Percentiles rank a stretch among this genome's conserved stretches.
Evolutionary conservation across 2,888 invertebrate genomes (phyloP).

Genomic region (Capitulum mitella): DNA sequence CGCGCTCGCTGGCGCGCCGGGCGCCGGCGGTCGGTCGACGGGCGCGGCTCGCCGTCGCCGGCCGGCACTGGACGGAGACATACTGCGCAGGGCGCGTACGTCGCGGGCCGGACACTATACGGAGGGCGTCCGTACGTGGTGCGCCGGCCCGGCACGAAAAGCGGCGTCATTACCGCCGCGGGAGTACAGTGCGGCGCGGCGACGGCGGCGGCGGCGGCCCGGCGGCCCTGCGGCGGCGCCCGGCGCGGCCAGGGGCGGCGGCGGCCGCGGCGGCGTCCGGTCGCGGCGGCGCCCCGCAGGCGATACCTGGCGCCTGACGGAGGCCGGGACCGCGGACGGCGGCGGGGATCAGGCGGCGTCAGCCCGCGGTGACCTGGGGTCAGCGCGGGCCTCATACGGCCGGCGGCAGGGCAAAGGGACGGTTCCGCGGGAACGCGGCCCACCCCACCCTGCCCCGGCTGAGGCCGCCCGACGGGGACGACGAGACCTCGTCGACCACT

Average conservation of each 20-base stretch:
- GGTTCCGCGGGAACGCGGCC: background rate
- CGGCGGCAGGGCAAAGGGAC: background rate
- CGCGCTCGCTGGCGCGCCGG: background rate
- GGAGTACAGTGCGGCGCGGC: background rate
- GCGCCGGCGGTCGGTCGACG: background rate
- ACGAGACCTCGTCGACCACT: background rate
- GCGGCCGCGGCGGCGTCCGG: background rate
- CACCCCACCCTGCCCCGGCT: background rate
- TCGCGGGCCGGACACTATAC: background rate
- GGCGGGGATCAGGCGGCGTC: too few relatives aligned
- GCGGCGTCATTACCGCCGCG: background rate
- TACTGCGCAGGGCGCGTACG: slow-evolving; percentile 13
- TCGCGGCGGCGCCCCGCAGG: background rate
- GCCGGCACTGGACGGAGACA: background rate
- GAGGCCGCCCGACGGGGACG: background rate
- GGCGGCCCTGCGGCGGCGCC: background rate
- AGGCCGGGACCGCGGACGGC: too few relatives aligned
- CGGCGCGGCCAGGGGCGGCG: background rate
- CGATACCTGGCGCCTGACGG: background rate
- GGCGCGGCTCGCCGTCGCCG: background rate
- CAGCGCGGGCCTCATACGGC: background rate
- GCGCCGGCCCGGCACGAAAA: background rate
- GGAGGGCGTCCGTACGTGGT: background rate
- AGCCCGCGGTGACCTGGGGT: too few relatives aligned
- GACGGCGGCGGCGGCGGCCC: background rate